Conservation (phyloP, 1,140 invertebrate species). For the Chironomus striatipennis region DNA sequence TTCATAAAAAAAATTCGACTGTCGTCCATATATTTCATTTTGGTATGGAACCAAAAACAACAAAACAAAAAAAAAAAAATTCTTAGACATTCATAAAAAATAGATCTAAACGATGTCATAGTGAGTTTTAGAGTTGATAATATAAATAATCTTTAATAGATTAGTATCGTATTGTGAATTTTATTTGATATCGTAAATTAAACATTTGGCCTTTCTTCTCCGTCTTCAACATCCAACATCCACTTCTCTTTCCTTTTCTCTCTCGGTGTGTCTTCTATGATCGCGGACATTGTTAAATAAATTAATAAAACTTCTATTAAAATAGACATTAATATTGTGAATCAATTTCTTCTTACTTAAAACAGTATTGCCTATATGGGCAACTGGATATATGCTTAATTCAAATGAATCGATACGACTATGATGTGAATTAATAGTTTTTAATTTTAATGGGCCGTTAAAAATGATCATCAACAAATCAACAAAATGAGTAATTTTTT, state of each 20-base stretch:
- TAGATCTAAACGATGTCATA: not conserved
- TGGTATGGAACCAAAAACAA: not conserved
- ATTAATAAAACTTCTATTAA: slow-evolving; percentile 10
- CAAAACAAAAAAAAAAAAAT: not conserved
- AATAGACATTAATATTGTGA: slow-evolving; percentile 4
- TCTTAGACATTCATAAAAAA: not conserved
- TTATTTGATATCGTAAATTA: slow-evolving; percentile 11
- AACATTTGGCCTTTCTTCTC: not conserved
- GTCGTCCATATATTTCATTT: not conserved
- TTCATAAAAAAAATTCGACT: not conserved
- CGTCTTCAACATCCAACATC: not conserved
- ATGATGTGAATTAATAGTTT: slow-evolving; percentile 14
- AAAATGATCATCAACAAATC: slow-evolving; percentile 23
- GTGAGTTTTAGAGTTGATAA: slow-evolving; percentile 9
- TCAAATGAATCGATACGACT: not conserved
- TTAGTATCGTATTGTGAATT: slow-evolving; percentile 18
- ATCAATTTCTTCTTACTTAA: not conserved
- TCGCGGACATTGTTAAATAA: not conserved
- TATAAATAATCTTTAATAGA: slow-evolving; percentile 13
- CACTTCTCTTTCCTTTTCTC: not conserved
- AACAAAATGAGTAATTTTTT: slow-evolving; percentile 16
- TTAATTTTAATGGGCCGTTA: slow-evolving; percentile 9
- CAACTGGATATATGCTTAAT: too few species aligned
- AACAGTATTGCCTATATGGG: too few species aligned
- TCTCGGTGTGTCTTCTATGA: not conserved